Conservation (phyloP, 2,888 invertebrate genomes). For the Epirrhoe alternata region DNA sequence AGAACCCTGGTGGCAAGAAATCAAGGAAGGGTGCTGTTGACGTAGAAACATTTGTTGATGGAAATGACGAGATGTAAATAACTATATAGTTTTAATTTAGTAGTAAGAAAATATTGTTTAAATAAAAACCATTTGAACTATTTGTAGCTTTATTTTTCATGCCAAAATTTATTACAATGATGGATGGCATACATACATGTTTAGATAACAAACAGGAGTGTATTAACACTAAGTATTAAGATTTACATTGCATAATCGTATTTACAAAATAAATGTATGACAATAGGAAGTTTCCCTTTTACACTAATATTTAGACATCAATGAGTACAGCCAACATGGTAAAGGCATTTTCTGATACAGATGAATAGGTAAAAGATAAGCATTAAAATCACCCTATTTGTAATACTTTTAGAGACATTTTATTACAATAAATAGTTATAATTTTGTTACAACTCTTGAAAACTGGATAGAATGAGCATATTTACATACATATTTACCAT, state of each 20-base stretch:
- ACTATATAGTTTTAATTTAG: conserved; percentile 6
- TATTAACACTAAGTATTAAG: conserved; percentile 6
- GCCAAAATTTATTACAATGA: conserved; percentile 50
- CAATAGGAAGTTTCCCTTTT: conserved; percentile 9
- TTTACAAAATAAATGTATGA: conserved; percentile 24
- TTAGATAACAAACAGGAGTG: conserved; percentile 14
- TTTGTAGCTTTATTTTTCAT: conserved; percentile 64
- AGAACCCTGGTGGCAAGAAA: conserved; percentile 75
- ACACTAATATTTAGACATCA: conserved; percentile 9
- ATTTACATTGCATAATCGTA: conserved; percentile 20
- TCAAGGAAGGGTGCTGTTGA: conserved; percentile 78
- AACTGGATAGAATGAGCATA: conserved; percentile 16
- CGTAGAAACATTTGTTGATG: conserved; percentile 74
- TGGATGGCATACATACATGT: conserved; percentile 53
- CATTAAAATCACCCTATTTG: conserved; percentile 15
- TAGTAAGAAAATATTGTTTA: conserved; percentile 15
- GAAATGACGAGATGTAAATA: conserved; percentile 47
- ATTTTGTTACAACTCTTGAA: conserved; percentile 22
- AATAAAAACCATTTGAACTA: conserved; percentile 37
- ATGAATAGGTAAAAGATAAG: conserved; percentile 8
- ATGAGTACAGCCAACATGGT: conserved; percentile 6
- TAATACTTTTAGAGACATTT: conserved; percentile 16
- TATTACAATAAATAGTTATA: conserved; percentile 28
- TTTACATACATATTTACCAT: conserved; percentile 24
- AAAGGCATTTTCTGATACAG: background rate